A percentile compares a stretch with the other conserved stretches of the same genome.
Conservation (phyloP, 2,113 vertebrate species). For the Falcunculus frontatus region DNA sequence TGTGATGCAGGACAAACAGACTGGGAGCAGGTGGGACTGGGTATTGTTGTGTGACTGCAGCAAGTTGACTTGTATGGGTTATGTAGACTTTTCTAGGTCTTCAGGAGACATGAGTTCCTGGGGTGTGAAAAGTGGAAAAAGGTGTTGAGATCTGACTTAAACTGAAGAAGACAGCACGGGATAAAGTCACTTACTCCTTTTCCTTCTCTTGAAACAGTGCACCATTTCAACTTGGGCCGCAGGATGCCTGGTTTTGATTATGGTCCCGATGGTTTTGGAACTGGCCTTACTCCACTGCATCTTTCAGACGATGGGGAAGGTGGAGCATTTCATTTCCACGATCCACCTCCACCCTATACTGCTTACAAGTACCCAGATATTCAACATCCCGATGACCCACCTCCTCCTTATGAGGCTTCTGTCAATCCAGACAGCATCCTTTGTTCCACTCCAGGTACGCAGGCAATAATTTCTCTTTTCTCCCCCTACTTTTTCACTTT, state of each 20-base stretch:
- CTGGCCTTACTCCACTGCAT: slow-evolving; percentile 93
- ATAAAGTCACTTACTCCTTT: neutral
- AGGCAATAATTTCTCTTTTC: neutral
- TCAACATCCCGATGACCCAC: slow-evolving; percentile 92
- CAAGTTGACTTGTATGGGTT: neutral
- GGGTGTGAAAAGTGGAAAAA: neutral
- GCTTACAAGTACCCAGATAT: slow-evolving; percentile 97
- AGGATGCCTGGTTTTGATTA: slow-evolving; percentile 96
- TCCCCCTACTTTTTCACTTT: neutral
- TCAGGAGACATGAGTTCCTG: neutral
- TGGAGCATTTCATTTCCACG: slow-evolving; percentile 95
- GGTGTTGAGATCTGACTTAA: neutral
- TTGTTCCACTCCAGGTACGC: slow-evolving; percentile 85
- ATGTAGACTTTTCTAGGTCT: neutral
- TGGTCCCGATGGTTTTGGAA: slow-evolving; percentile 90
- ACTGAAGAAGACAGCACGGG: neutral
- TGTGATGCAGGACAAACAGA: neutral
- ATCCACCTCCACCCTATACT: slow-evolving; percentile 93
- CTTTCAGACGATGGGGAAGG: slow-evolving; percentile 96
- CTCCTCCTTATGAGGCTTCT: slow-evolving; percentile 95
- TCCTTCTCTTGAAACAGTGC: slow-evolving; percentile 76
- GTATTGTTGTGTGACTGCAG: neutral
- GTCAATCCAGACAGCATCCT: slow-evolving; percentile 89
- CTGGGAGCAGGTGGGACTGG: neutral
- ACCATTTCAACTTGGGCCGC: slow-evolving; percentile 96